Conservation (phyloP, 2,797 vertebrate species). For the Oreonectes daqikongensis region DNA sequence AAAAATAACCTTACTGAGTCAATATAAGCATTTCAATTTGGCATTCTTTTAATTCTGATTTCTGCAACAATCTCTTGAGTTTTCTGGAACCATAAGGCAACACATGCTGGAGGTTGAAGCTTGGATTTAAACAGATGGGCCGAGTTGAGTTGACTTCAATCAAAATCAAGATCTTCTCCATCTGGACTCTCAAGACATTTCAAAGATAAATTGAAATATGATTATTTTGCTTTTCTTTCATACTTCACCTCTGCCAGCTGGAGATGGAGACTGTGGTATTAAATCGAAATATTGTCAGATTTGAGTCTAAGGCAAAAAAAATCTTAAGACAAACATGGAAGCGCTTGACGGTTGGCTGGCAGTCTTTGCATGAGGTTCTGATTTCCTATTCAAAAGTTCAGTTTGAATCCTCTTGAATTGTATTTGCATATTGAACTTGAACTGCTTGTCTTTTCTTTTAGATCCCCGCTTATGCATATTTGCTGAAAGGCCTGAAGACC, state of each 20-base stretch:
- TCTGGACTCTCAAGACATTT: conserved; percentile 47
- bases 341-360: background rate
- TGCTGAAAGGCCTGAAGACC: background rate
- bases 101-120: conserved; percentile 35
- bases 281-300: conserved; percentile 34
- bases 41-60: conserved; percentile 8
- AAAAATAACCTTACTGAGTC: conserved; percentile 11
- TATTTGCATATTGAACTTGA: conserved; percentile 14
- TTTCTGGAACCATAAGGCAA: conserved; percentile 28
- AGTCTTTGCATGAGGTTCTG: conserved; percentile 3
- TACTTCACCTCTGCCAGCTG: conserved; percentile 30
- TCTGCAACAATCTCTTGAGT: conserved; percentile 26
- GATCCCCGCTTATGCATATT: background rate
- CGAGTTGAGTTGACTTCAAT: conserved; percentile 56
- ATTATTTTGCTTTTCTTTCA: conserved; percentile 33
- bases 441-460: conserved; percentile 8
- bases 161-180: conserved; percentile 49
- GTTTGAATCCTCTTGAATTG: conserved; percentile 1
- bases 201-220: conserved; percentile 37
- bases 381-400: background rate
- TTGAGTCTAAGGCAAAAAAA: conserved; percentile 24
- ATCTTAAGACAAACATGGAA: conserved; percentile 7
- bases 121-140: conserved; percentile 65
- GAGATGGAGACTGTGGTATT: conserved; percentile 28
- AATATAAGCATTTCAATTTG: conserved; percentile 1